A percentile compares a stretch with the other conserved stretches of the same genome.
Evolutionary conservation across 2,113 vertebrate species (phyloP).

Genomic region (Tyrannus savana): DNA sequence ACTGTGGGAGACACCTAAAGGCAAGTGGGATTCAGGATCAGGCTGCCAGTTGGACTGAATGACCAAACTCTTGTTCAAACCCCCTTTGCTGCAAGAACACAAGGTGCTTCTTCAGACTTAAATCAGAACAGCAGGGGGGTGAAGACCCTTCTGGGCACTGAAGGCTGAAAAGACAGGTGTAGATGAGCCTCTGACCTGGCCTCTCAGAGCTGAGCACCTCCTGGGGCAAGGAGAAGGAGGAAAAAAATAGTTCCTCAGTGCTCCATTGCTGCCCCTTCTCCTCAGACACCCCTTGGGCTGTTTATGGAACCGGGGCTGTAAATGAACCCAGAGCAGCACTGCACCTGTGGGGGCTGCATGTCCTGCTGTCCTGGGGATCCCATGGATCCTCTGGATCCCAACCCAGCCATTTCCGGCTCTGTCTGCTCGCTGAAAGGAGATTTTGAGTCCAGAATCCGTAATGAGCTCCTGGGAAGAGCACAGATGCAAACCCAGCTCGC

Average conservation of each 20-base stretch:
- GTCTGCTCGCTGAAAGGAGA: not conserved
- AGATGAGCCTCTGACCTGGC: not conserved
- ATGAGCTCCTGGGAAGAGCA: not conserved
- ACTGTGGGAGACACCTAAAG: too few relatives aligned
- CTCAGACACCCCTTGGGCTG: not conserved
- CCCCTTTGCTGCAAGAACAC: not conserved
- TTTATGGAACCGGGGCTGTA: not conserved
- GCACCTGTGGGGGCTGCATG: not conserved
- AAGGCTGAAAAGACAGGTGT: accelerated
- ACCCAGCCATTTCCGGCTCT: not conserved
- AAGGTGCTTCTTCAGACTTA: not conserved
- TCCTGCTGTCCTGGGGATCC: not conserved
- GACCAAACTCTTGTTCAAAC: not conserved
- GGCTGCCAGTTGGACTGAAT: not conserved
- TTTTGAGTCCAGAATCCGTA: not conserved
- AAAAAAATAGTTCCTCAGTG: not conserved
- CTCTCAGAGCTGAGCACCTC: not conserved
- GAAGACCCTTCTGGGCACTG: not conserved
- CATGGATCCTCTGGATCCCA: not conserved
- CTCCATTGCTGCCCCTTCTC: not conserved
- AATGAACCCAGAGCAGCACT: not conserved
- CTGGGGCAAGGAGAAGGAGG: not conserved
- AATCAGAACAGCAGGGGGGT: not conserved
- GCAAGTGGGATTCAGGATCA: not conserved
- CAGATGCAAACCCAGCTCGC: not conserved